phyloP scores from a whole-genome alignment of 2,888 invertebrate species.

The Cephonodes hylas region DNA sequence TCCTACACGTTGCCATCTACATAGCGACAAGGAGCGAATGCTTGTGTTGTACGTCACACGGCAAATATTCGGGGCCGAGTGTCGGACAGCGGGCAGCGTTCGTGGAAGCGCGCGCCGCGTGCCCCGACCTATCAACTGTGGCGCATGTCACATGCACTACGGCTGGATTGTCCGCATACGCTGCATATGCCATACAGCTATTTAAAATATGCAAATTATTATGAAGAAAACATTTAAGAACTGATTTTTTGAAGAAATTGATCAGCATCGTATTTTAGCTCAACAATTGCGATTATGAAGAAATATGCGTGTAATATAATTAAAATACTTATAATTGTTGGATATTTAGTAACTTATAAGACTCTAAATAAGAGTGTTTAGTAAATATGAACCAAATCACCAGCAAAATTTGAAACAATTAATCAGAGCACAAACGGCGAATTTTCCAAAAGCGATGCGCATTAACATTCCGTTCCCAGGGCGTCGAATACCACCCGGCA shows the following conservation, averaged over 20 bases:
- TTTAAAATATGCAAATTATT: too few species aligned
- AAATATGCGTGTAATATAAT: too few species aligned
- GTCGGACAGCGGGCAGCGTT: constrained; percentile 24
- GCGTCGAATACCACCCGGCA: neutral
- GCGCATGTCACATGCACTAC: neutral
- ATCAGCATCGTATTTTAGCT: too few species aligned
- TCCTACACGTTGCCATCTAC: constrained; percentile 5
- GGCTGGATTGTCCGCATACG: too few species aligned
- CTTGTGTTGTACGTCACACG: constrained; percentile 30
- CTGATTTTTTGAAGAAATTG: too few species aligned
- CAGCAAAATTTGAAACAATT: neutral
- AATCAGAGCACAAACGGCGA: constrained; percentile 4
- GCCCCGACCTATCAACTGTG: neutral
- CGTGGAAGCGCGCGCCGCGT: constrained; percentile 37
- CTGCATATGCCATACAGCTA: too few species aligned
- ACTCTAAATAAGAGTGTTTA: neutral
- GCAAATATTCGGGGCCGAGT: constrained; percentile 37
- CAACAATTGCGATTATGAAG: too few species aligned
- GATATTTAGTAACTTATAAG: too few species aligned
- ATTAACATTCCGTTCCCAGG: constrained; percentile 3
- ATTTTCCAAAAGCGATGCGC: neutral
- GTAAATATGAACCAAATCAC: neutral
- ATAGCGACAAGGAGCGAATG: constrained; percentile 18
- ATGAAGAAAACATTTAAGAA: too few species aligned
- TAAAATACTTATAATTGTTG: too few species aligned